Evolutionary conservation across 1,140 invertebrate species (phyloP), one percentile per base, ranked within the genome.

Genomic region (Tetranychus urticae): DNA sequence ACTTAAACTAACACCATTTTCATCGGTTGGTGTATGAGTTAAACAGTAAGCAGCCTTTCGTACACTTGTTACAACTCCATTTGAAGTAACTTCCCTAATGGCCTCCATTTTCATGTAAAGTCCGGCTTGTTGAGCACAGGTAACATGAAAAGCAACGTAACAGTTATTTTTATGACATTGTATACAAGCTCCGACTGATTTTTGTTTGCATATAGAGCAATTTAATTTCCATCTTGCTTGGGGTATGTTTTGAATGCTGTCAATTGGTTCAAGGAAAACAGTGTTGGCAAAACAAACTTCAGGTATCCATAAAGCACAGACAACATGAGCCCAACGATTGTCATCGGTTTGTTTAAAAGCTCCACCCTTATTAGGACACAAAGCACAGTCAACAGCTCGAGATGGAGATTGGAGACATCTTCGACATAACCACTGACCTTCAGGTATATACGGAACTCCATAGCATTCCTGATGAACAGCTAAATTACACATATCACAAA

Each of bases 381-480:
- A 76, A 35, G 88, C 88, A 77, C 94, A 98, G 70, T 94, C 88
- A 1, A 97, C 92, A 10, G 90, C 84, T 61, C 88, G 74, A 4
- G 90, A 96, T 6, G 94, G 93, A 58, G 90, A 96, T 69, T 97
- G 88, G 5, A 97, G 73, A 74, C 94, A 99, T 23, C 81, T 70
- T 56, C 93, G 79, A 73, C 94, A 99, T 14, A 97, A 74, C 94
- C 94, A 98, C 71, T 97, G 92, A 31, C 93, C 93, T 73, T 97
- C 93, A 1, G 94, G 94, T 68, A 99, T 97, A 70, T 97, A 97
- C 23, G 93, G 93, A 7, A 96, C 92, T 56, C 94, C 94, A 74
- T 99, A 99, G 71, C 94, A 98, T 74, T 98, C 94, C 73, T 97
- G 93, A 76, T 97, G 92, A 31, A 98, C 93, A 31, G 93, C 90